Percentiles rank a stretch among this genome's conserved stretches.
These are phyloP conservation scores for Lycocerus yunnanus DNA, from an alignment of 2,888 invertebrate genomes.

Conservation along the genomic window DNA sequence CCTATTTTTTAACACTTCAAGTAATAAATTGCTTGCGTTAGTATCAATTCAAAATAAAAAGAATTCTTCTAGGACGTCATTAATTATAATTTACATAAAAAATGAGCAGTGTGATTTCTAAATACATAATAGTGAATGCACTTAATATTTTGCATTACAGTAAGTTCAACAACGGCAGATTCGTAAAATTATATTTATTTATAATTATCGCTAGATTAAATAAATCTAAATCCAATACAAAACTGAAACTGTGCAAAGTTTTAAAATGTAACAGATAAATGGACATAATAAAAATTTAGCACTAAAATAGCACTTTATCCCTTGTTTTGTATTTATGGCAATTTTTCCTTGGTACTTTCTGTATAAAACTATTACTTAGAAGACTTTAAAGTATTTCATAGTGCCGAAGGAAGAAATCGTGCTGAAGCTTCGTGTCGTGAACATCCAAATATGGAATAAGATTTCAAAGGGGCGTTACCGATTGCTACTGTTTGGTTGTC, in stretches of 20 bases:
- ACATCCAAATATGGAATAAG: slow-evolving; percentile 39
- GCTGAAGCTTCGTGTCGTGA: slow-evolving; percentile 36
- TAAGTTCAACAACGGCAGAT: no score
- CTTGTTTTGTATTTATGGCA: background rate
- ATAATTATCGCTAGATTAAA: no score
- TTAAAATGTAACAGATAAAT: background rate
- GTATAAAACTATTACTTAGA: slow-evolving; percentile 35
- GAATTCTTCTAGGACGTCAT: background rate
- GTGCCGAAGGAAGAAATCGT: slow-evolving; percentile 38
- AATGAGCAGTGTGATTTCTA: background rate
- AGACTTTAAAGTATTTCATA: slow-evolving; percentile 37
- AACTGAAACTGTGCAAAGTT: background rate
- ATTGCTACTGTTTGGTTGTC: slow-evolving; percentile 40
- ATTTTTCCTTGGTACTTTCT: background rate
- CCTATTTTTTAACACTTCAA: slow-evolving; percentile 31
- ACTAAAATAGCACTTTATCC: background rate
- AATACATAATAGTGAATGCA: background rate
- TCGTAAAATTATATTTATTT: no score
- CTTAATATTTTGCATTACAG: background rate
- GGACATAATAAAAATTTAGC: background rate
- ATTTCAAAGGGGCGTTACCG: slow-evolving; percentile 41
- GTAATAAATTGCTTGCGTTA: slow-evolving; percentile 21
- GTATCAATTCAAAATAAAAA: background rate
- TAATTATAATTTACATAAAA: background rate
- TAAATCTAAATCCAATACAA: no score